Conservation (phyloP, 2,797 vertebrate species). For the Muscicapa striata region DNA sequence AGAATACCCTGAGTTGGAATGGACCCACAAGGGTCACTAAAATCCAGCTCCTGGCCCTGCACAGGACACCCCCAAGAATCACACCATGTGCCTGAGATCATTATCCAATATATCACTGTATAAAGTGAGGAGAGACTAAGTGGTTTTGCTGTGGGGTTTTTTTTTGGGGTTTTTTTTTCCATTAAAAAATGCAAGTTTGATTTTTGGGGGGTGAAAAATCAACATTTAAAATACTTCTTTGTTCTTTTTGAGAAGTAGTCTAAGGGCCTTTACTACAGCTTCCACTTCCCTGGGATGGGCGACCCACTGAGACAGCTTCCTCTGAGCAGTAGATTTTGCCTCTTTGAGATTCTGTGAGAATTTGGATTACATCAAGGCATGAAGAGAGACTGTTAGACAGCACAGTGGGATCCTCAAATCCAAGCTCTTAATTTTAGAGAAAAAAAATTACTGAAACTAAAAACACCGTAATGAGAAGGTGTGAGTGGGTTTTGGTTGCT, state of each 20-base stretch:
- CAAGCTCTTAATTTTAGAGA: background rate
- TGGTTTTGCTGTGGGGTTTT: background rate
- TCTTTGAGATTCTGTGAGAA: background rate
- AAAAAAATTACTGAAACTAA: constrained; percentile 34
- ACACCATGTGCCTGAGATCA: background rate
- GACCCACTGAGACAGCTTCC: background rate
- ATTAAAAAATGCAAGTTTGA: background rate
- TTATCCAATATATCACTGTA: background rate
- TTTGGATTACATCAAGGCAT: background rate
- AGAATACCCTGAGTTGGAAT: background rate
- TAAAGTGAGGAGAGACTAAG: background rate
- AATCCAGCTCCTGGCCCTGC: background rate
- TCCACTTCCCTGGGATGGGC: background rate
- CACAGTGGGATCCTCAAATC: background rate
- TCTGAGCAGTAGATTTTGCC: background rate
- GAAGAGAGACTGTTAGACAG: background rate
- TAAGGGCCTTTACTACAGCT: background rate
- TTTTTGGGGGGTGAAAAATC: rapidly evolving
- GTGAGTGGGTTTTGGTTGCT: background rate
- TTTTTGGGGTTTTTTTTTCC: too few species aligned
- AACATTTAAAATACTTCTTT: background rate
- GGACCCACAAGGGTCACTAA: background rate
- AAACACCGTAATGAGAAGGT: background rate
- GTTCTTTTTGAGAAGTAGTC: background rate
- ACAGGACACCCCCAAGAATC: background rate